Conservation (phyloP, 2,888 invertebrate genomes). For the Parnassius smintheus region DNA sequence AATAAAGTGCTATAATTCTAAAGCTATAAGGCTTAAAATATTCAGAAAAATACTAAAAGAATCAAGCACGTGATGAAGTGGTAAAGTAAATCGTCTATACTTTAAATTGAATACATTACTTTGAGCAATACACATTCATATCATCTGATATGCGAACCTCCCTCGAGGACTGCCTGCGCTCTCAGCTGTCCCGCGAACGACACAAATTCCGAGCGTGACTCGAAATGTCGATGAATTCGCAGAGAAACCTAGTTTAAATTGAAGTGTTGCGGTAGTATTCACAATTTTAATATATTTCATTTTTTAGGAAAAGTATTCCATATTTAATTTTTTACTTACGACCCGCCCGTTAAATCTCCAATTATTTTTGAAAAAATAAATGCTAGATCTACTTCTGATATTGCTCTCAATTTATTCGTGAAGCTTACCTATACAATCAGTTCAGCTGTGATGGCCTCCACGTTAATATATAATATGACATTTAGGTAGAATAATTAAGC, state of each 20-base stretch:
- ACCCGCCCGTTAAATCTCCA: no score
- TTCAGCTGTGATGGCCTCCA: no score
- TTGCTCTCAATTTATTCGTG: no score
- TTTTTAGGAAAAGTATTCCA: no score
- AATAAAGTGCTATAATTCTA: no score
- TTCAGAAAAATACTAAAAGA: not conserved
- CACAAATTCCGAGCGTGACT: conserved; percentile 26
- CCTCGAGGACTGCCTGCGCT: conserved; percentile 12
- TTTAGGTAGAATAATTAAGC: no score
- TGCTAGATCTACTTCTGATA: no score
- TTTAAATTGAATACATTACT: conserved; percentile 24
- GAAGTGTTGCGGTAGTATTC: conserved; percentile 7
- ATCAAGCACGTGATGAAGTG: conserved; percentile 4
- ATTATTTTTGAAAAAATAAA: no score
- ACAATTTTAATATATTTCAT: not conserved
- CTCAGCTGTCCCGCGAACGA: conserved; percentile 18
- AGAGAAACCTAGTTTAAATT: conserved; percentile 12
- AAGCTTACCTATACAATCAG: no score
- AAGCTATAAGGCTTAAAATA: no score
- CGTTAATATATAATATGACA: no score
- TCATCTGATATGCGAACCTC: conserved; percentile 21
- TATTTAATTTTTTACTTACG: no score
- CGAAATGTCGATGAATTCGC: conserved; percentile 26
- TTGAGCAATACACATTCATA: conserved; percentile 17
- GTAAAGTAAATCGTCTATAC: conserved; percentile 2